Evolutionary conservation across 2,113 vertebrate species (phyloP).

Genomic region (Protomyctophum bolini): DNA sequence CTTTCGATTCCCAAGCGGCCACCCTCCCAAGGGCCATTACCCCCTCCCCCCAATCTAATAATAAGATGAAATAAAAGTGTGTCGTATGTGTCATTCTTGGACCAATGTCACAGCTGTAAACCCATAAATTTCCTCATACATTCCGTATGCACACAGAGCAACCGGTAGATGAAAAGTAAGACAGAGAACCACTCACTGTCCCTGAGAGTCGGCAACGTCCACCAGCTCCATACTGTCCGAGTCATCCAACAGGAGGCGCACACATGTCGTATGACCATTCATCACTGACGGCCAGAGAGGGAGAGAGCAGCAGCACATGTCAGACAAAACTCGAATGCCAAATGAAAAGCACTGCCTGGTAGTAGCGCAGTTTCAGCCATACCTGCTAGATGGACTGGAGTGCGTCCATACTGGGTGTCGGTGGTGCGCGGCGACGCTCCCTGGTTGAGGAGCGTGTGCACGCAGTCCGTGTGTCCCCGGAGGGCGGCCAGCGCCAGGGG

Average conservation of each 20-base stretch:
- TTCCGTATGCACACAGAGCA: too few relatives aligned
- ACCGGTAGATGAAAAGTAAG: neutral
- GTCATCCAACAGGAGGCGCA: conserved; percentile 91
- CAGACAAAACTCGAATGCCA: neutral
- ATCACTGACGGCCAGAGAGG: conserved; percentile 80
- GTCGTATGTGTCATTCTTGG: too few relatives aligned
- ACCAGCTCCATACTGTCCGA: conserved; percentile 83
- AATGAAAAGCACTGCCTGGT: neutral
- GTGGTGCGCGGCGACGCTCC: conserved; percentile 88
- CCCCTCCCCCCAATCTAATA: too few relatives aligned
- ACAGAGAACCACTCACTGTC: conserved; percentile 86
- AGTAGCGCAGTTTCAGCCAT: neutral
- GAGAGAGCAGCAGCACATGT: neutral
- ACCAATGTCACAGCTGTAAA: too few relatives aligned
- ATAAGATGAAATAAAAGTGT: too few relatives aligned
- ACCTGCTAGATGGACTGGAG: conserved; percentile 92
- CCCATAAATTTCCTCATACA: too few relatives aligned
- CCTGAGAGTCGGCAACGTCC: conserved; percentile 89
- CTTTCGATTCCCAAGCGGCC: too few relatives aligned
- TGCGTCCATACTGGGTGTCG: conserved; percentile 85
- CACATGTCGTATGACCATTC: conserved; percentile 93
- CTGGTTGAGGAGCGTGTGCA: conserved; percentile 91
- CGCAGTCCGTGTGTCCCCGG: conserved; percentile 88
- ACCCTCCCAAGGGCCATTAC: too few relatives aligned
- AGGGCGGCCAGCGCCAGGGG: conserved; percentile 91